Evolutionary conservation across 1,140 invertebrate species (phyloP).

Genomic region (Calycopis cecrops): DNA sequence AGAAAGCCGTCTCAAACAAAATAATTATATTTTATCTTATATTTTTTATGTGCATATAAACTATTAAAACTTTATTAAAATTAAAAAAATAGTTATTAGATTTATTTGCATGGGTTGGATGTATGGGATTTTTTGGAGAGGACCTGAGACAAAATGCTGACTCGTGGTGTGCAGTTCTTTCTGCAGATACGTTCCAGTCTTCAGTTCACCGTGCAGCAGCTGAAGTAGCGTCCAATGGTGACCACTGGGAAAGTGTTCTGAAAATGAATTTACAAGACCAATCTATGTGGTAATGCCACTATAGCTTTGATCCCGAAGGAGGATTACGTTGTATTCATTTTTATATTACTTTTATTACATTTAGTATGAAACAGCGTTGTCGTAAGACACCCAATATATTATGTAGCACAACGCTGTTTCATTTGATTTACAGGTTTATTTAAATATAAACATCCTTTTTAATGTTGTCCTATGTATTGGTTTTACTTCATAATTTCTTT

Average conservation of each 20-base stretch:
- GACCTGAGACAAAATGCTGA: slow-evolving; percentile 58
- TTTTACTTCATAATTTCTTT: slow-evolving; percentile 29
- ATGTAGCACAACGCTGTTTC: slow-evolving; percentile 24
- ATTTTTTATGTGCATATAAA: too few relatives aligned
- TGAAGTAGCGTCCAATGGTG: slow-evolving; percentile 68
- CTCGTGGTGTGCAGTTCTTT: slow-evolving; percentile 75
- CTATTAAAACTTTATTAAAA: too few relatives aligned
- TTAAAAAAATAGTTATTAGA: background rate
- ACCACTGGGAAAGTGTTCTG: slow-evolving; percentile 72
- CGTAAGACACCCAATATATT: background rate
- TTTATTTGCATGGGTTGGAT: slow-evolving; percentile 7
- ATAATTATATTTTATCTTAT: too few relatives aligned
- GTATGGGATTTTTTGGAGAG: slow-evolving; percentile 17
- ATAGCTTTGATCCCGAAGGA: slow-evolving; percentile 42
- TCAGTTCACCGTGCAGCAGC: slow-evolving; percentile 51
- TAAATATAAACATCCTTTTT: slow-evolving; percentile 32
- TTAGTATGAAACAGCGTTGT: slow-evolving; percentile 28
- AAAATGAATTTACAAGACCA: slow-evolving; percentile 71
- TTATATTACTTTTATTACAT: slow-evolving; percentile 49
- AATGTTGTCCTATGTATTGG: slow-evolving; percentile 21
- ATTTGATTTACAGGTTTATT: slow-evolving; percentile 40
- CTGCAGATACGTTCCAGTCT: slow-evolving; percentile 67
- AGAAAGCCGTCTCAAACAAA: too few relatives aligned
- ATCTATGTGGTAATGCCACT: slow-evolving; percentile 72
- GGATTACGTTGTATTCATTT: slow-evolving; percentile 66